phyloP scores from a whole-genome alignment of 2,797 vertebrate species.

The Amniataba percoides region DNA sequence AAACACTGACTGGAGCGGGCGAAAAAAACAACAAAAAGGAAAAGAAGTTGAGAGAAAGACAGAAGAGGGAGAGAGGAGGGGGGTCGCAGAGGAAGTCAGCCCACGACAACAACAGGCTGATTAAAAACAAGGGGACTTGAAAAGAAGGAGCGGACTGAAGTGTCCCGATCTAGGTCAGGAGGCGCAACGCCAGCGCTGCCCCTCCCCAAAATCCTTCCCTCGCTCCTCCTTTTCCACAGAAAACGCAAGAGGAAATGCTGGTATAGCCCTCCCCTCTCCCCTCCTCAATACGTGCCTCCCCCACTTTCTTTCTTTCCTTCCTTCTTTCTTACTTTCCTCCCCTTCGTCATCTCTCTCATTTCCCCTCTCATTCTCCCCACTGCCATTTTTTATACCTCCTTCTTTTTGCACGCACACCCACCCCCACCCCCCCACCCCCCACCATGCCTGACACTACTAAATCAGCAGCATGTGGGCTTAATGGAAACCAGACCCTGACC shows the following conservation, averaged over 20 bases:
- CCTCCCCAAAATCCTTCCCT: conserved; percentile 57
- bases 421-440: conserved; percentile 5
- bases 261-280: conserved; percentile 46
- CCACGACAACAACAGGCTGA: conserved; percentile 44
- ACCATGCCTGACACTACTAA: conserved; percentile 73
- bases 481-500: conserved; percentile 81
- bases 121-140: conserved; percentile 46
- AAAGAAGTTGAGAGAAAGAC: not conserved
- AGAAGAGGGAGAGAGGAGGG: not conserved
- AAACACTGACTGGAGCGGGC: not conserved
- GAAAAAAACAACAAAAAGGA: conserved; percentile 6
- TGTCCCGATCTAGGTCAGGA: conserved; percentile 80
- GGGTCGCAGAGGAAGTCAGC: conserved; percentile 51
- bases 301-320: conserved; percentile 22
- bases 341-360: too few relatives aligned
- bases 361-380: too few relatives aligned
- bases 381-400: conserved; percentile 45
- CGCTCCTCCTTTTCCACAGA: conserved; percentile 58
- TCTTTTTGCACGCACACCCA: conserved; percentile 31
- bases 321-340: conserved; percentile 54
- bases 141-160: conserved; percentile 54
- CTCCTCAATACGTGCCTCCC: conserved; percentile 30
- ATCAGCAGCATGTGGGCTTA: conserved; percentile 84
- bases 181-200: conserved; percentile 80
- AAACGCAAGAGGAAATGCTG: conserved; percentile 70